Percentiles rank a stretch among this genome's conserved stretches.
These are phyloP conservation scores for Orthosia incerta DNA, from an alignment of 2,888 invertebrate genomes.

Conservation along the genomic window DNA sequence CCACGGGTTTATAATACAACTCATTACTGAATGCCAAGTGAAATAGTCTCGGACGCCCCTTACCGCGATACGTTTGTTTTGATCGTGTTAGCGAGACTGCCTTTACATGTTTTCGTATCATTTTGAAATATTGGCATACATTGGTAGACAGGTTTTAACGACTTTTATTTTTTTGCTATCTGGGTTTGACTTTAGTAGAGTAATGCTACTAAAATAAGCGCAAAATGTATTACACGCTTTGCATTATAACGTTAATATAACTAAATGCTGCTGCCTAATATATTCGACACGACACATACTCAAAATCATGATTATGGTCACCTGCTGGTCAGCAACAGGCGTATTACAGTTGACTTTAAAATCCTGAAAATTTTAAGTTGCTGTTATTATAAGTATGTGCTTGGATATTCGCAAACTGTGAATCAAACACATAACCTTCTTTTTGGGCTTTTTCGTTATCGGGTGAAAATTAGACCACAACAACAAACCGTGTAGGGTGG, in stretches of 20 bases:
- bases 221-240: not conserved
- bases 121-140: no score
- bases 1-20: no score
- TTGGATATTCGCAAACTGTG: not conserved
- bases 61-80: no score
- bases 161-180: no score
- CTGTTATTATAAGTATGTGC: conserved; percentile 22
- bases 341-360: conserved; percentile 31
- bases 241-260: not conserved
- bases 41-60: no score
- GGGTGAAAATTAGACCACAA: not conserved
- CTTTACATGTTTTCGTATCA: no score
- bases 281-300: conserved; percentile 27
- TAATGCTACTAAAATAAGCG: not conserved
- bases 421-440: not conserved
- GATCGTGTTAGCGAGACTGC: no score
- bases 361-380: conserved; percentile 42
- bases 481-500: not conserved
- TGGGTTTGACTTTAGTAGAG: no score
- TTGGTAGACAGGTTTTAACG: no score
- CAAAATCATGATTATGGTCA: conserved; percentile 38
- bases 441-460: no score
- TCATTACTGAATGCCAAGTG: no score
- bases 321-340: conserved; percentile 31
- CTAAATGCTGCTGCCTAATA: conserved; percentile 12